phyloP scores from a whole-genome alignment of 2,888 invertebrate species.

The Halocaridina rubra region DNA sequence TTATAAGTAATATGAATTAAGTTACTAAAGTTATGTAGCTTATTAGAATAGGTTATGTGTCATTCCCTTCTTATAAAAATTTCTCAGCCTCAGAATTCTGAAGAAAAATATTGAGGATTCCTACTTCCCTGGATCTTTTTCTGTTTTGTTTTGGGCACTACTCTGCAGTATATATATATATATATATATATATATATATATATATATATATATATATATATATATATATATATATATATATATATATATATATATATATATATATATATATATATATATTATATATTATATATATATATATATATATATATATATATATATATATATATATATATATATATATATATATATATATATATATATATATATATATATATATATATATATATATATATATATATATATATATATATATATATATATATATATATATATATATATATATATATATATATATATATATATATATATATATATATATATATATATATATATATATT shows the following conservation, averaged over 20 bases:
- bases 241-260: conserved; percentile 19
- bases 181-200: conserved; percentile 4
- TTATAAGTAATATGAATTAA: too few species aligned
- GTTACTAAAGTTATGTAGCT: too few species aligned
- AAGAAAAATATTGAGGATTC: too few species aligned
- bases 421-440: not conserved
- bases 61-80: too few species aligned
- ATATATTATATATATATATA: too few species aligned
- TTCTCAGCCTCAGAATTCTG: too few species aligned
- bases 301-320: not conserved
- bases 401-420: conserved; percentile 21
- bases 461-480: not conserved
- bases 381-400: conserved; percentile 24
- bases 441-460: conserved; percentile 21
- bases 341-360: conserved; percentile 23
- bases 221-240: conserved; percentile 18
- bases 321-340: not conserved
- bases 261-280: too few species aligned
- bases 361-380: conserved; percentile 26
- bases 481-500: conserved; percentile 10
- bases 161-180: too few species aligned
- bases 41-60: too few species aligned
- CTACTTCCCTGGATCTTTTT: too few species aligned
- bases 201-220: conserved; percentile 17
- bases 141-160: too few species aligned